Conservation (phyloP, 2,113 vertebrate genomes). For the Antechinus flavipes region DNA sequence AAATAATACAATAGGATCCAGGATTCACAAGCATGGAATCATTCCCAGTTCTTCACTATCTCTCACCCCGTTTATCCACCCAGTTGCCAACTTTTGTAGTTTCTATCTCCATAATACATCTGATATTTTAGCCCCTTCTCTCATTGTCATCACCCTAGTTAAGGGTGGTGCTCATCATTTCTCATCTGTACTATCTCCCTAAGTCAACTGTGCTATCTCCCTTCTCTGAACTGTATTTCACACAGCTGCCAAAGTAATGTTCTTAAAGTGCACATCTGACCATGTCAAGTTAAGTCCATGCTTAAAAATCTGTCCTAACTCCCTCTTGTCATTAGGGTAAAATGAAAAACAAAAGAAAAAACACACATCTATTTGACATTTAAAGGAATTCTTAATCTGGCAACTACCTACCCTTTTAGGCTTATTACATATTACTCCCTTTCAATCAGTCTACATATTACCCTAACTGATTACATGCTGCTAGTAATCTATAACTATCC, state of each 20-base stretch:
- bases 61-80: neutral
- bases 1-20: neutral
- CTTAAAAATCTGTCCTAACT: neutral
- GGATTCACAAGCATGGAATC: neutral
- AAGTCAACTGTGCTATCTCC: neutral
- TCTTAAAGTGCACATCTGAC: neutral
- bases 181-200: neutral
- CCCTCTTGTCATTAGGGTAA: neutral
- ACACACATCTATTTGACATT: neutral
- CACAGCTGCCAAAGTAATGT: neutral
- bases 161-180: neutral
- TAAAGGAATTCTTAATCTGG: neutral
- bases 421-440: neutral
- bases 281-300: neutral
- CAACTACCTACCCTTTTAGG: neutral
- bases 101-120: neutral
- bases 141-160: neutral
- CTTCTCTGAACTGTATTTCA: neutral
- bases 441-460: neutral
- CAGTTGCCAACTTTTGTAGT: neutral
- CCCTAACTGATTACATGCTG: neutral
- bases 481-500: neutral
- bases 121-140: neutral
- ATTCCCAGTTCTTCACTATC: neutral
- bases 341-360: neutral